Conservation (phyloP, 2,888 invertebrate genomes). For the Agrochola macilenta region DNA sequence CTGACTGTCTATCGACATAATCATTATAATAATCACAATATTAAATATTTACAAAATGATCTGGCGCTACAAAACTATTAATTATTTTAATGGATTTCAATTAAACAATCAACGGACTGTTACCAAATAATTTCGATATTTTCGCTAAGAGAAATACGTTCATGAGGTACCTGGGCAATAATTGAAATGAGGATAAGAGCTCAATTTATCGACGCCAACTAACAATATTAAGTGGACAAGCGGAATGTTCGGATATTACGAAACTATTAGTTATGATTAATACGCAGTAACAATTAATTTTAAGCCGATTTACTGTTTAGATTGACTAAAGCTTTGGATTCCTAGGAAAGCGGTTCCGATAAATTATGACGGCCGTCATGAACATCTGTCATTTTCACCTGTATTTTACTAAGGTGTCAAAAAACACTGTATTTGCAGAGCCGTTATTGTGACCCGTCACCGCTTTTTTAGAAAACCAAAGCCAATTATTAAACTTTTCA, state of each 20-base stretch:
- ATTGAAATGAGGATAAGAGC: not conserved
- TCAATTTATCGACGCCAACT: conserved; percentile 15
- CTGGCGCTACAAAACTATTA: conserved; percentile 5
- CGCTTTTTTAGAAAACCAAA: not conserved
- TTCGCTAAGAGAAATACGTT: not conserved
- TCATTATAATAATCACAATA: not conserved
- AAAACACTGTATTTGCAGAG: not conserved
- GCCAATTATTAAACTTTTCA: not conserved
- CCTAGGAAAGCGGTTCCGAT: too few species aligned
- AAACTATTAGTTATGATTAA: conserved; percentile 2
- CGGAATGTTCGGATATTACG: not conserved
- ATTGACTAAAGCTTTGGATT: not conserved
- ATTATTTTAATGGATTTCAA: conserved; percentile 28
- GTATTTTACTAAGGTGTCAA: not conserved
- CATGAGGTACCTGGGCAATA: not conserved
- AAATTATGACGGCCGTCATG: too few species aligned
- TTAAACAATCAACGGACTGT: not conserved
- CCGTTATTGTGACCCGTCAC: not conserved
- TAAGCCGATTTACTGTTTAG: not conserved
- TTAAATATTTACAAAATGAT: conserved; percentile 12
- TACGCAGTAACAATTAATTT: not conserved
- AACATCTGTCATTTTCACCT: not conserved
- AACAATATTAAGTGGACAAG: not conserved
- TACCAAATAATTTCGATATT: conserved; percentile 19
- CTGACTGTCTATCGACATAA: not conserved